Evolutionary conservation across 2,888 invertebrate species (phyloP).

Genomic region (Byasa hedistus): DNA sequence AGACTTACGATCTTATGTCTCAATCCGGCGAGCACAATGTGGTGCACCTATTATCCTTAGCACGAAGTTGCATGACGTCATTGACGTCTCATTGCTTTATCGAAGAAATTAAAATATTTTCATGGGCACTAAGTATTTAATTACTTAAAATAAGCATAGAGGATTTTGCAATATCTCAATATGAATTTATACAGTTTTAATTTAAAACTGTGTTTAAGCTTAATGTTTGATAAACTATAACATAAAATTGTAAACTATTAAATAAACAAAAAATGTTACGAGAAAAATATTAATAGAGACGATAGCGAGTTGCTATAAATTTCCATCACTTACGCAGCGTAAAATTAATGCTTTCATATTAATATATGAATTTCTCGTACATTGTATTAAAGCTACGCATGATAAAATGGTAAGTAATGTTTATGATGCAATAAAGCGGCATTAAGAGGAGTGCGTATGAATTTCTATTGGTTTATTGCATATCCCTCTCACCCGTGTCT

Average conservation of each 20-base stretch:
- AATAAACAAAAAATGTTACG: no score
- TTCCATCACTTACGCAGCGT: conserved; percentile 71
- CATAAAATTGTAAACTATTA: no score
- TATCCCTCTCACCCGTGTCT: conserved; percentile 19
- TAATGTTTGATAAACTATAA: no score
- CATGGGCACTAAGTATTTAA: neutral
- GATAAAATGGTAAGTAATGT: conserved; percentile 70
- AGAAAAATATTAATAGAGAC: neutral
- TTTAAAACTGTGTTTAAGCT: no score
- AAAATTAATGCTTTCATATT: conserved; percentile 74
- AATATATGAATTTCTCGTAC: conserved; percentile 63
- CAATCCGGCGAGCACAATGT: no score
- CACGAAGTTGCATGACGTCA: no score
- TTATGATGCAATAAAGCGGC: conserved; percentile 68
- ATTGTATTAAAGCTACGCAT: conserved; percentile 58
- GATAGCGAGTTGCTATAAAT: conserved; percentile 45
- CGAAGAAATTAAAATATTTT: no score
- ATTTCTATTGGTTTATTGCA: conserved; percentile 46
- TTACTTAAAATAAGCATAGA: conserved; percentile 60
- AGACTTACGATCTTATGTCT: no score
- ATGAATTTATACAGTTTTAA: no score
- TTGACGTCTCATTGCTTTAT: no score
- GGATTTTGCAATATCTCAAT: conserved; percentile 38
- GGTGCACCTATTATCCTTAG: no score
- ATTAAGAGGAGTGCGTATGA: conserved; percentile 55